Percentiles rank a stretch among this genome's conserved stretches.
Conservation (phyloP, 2,888 invertebrate genomes). For the Marasmarcha lunaedactyla region DNA sequence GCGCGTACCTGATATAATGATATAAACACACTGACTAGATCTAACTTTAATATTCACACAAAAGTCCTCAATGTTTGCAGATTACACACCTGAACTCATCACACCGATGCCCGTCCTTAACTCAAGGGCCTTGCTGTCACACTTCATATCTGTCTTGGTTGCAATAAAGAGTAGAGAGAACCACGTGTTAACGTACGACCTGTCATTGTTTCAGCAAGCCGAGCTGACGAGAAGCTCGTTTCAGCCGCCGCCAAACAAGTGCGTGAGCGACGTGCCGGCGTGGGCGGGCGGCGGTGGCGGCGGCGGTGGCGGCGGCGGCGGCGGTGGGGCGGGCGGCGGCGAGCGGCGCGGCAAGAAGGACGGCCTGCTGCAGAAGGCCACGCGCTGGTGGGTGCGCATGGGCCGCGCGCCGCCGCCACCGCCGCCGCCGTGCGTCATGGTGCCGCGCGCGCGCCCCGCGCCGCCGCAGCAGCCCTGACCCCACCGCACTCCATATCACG, state of each 20-base stretch:
- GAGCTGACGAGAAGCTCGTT: slow-evolving; percentile 76
- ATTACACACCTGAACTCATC: too few relatives aligned
- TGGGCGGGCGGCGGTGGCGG: slow-evolving; percentile 43
- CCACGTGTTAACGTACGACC: too few relatives aligned
- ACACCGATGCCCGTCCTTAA: too few relatives aligned
- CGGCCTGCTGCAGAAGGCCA: slow-evolving; percentile 64
- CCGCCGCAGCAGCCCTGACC: slow-evolving; percentile 25
- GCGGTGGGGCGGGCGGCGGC: slow-evolving; percentile 37
- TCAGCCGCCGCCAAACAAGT: slow-evolving; percentile 76
- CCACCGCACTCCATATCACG: slow-evolving; percentile 45
- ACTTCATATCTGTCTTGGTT: too few relatives aligned
- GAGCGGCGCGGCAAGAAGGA: slow-evolving; percentile 47
- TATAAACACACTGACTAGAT: too few relatives aligned
- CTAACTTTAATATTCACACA: too few relatives aligned
- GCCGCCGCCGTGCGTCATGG: slow-evolving; percentile 38
- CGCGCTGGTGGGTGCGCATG: slow-evolving; percentile 66
- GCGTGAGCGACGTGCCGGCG: slow-evolving; percentile 76
- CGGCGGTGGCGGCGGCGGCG: slow-evolving; percentile 50
- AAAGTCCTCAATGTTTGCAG: too few relatives aligned
- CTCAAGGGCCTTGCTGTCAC: too few relatives aligned
- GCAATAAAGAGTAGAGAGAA: too few relatives aligned
- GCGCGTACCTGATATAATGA: too few relatives aligned
- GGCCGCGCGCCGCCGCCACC: slow-evolving; percentile 46
- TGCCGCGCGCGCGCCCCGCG: slow-evolving; percentile 35
- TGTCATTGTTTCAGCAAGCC: slow-evolving; percentile 70